Percentiles rank a stretch among this genome's conserved stretches.
Evolutionary conservation across 2,113 vertebrate genomes (phyloP).

Genomic region (Phaethon lepturus): DNA sequence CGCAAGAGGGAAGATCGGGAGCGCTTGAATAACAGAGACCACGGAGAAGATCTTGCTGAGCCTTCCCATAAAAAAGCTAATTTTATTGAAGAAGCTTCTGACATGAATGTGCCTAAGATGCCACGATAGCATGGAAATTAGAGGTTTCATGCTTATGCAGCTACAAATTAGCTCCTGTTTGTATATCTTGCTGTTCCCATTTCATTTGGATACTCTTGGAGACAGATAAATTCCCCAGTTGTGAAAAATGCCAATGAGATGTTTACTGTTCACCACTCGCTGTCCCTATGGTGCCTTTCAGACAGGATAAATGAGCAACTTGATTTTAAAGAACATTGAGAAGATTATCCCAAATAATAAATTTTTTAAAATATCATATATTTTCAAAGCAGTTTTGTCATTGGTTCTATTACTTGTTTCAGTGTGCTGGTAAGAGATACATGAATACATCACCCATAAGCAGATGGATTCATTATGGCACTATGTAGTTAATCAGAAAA

Average conservation of each 20-base stretch:
- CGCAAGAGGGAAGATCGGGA: conserved; percentile 85
- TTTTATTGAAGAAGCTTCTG: conserved; percentile 47
- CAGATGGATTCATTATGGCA: not conserved
- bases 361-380: not conserved
- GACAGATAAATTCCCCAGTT: not conserved
- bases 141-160: not conserved
- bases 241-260: not conserved
- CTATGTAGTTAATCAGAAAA: not conserved
- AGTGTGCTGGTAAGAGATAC: not conserved
- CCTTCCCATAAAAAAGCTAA: conserved; percentile 74
- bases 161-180: not conserved
- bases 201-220: not conserved
- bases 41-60: conserved; percentile 43
- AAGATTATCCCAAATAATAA: conserved; percentile 1
- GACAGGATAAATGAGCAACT: not conserved
- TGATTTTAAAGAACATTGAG: conserved; percentile 11
- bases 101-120: conserved; percentile 18
- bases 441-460: not conserved
- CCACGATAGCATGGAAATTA: not conserved
- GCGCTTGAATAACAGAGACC: conserved; percentile 14
- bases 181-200: not conserved
- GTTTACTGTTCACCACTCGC: not conserved
- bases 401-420: not conserved
- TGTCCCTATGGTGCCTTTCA: conserved; percentile 45
- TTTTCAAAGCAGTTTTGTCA: not conserved